Evolutionary conservation across 2,888 invertebrate genomes (phyloP).

Genomic region (Folsomia candida): DNA sequence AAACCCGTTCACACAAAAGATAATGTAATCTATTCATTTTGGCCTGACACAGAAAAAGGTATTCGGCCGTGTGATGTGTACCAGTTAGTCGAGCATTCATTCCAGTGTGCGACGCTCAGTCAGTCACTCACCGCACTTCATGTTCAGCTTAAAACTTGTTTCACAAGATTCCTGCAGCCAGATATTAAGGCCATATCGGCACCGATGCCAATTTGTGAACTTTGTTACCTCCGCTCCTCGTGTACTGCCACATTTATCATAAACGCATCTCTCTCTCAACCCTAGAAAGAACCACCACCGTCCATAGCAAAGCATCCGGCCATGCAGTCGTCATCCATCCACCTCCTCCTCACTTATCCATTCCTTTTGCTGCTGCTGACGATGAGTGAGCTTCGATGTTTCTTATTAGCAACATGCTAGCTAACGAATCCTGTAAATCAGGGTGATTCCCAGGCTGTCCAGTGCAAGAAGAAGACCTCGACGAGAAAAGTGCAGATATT

Average conservation of each 20-base stretch:
- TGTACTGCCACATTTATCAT: conserved; percentile 12
- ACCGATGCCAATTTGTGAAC: conserved; percentile 50
- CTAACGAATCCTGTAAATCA: neutral
- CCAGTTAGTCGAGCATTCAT: neutral
- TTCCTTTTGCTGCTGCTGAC: neutral
- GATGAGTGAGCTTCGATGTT: neutral
- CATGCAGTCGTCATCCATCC: neutral
- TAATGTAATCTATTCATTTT: conserved; percentile 10
- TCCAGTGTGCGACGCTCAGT: neutral
- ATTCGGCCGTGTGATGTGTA: conserved; percentile 4
- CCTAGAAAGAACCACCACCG: neutral
- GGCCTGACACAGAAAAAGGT: conserved; percentile 7
- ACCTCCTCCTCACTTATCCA: neutral
- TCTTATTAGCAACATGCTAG: neutral
- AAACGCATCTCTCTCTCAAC: conserved; percentile 3
- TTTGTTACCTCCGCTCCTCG: conserved; percentile 30
- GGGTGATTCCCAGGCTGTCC: neutral
- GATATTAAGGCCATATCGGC: conserved; percentile 46
- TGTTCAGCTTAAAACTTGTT: conserved; percentile 46
- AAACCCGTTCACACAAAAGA: conserved; percentile 5
- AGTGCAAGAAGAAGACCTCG: neutral
- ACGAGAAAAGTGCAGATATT: too few species aligned
- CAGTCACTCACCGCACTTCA: conserved; percentile 2
- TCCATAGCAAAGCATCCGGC: neutral
- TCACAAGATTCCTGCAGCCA: conserved; percentile 50